These are phyloP conservation scores for Nannoperca obscura DNA, from an alignment of 2,797 vertebrate genomes.

Conservation along the genomic window DNA sequence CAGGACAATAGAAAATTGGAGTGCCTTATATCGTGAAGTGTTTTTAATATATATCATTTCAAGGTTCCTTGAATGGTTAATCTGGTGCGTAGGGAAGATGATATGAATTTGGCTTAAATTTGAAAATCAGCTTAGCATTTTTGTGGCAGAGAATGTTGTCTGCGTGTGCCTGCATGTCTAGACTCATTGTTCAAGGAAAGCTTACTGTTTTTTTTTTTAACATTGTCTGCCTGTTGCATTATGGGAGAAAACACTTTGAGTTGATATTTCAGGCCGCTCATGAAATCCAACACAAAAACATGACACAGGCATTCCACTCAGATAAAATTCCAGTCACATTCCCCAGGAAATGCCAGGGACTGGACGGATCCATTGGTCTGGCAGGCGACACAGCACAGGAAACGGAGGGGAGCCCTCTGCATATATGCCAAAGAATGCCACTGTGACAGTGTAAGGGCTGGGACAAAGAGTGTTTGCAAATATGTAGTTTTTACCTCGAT, in stretches of 20 bases:
- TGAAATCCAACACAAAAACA: slow-evolving; percentile 62
- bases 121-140: slow-evolving; percentile 66
- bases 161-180: slow-evolving; percentile 42
- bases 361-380: slow-evolving; percentile 55
- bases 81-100: slow-evolving; percentile 59
- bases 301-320: slow-evolving; percentile 69
- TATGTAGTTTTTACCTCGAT: slow-evolving; percentile 49
- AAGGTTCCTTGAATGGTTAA: slow-evolving; percentile 65
- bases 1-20: slow-evolving; percentile 68
- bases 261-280: slow-evolving; percentile 49
- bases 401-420: slow-evolving; percentile 61
- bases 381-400: slow-evolving; percentile 59
- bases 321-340: slow-evolving; percentile 77
- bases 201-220: slow-evolving; percentile 37
- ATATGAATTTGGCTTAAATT: slow-evolving; percentile 69
- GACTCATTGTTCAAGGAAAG: slow-evolving; percentile 65
- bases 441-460: slow-evolving; percentile 50
- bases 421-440: slow-evolving; percentile 79
- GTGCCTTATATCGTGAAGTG: slow-evolving; percentile 38
- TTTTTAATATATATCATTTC: slow-evolving; percentile 57
- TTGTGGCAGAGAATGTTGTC: slow-evolving; percentile 54
- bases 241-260: slow-evolving; percentile 64
- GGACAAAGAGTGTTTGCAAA: slow-evolving; percentile 54
- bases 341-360: slow-evolving; percentile 68
- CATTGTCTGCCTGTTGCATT: slow-evolving; percentile 55